Base-by-base conservation (phyloP, 2,797 vertebrate genomes). In the Poecile montanus region DNA sequence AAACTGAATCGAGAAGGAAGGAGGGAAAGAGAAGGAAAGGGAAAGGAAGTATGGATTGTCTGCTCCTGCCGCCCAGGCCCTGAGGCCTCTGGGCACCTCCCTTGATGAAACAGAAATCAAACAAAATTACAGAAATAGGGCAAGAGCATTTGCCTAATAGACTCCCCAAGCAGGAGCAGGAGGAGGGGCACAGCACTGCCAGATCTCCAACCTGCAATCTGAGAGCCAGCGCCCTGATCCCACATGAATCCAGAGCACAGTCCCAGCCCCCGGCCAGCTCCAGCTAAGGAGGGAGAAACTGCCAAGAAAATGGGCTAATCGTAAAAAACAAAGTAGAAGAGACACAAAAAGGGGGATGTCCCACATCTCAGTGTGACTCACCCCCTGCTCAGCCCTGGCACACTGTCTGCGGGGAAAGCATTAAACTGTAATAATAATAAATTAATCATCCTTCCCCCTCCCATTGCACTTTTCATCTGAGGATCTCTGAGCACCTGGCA, bases 41-140 rank as follows among this genome's bases (percentile, higher is more conserved):
- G 90, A 94, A 94, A 96, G 89, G 90, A 92, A 96, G 92, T 95
- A n/a, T 13, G 53, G 97, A 93, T 95, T 96, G 96, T 96, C 96
- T 96, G 85, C 93, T 94, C 67, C 96, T 86, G 86, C 95, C 86
- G 57, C 95, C 97, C 96, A 97, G 95, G 97, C 96, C 97, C 95
- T 5, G 73, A 97, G 97, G 97, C 96, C 85, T 97, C 82, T 51
- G 85, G 96, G 97, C 95, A 27, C 96, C 96, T 98, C 96, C 96
- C 97, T 97, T 97, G 97, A 95, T 84, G 94, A 97, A 98, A 97
- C 58, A 97, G 94, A 97, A 97, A 97, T 96, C 94, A 97, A 96
- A 96, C 93, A 95, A 96, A 97, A 97, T 96, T 97, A 95, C 94
- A 97, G 93, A 97, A 97, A 97, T 84, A 97, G 94, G 95, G 94